Evolutionary conservation across 1,140 invertebrate species (phyloP), one percentile per base, ranked within the genome.

Genomic region (Hesperophylax magnus): DNA sequence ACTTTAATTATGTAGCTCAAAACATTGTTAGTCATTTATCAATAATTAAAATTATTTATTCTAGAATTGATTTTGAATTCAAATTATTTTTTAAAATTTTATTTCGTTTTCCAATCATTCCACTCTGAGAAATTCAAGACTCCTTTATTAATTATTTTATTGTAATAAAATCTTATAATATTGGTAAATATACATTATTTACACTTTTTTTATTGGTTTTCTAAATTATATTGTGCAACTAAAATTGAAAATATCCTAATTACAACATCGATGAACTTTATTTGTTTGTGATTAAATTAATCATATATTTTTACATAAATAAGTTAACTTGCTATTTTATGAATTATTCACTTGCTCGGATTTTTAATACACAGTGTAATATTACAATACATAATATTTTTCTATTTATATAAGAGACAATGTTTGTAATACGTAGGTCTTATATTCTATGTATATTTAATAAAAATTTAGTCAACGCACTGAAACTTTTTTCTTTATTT

Each of bases 391-490:
- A 24, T 47, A 53, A 71, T 71, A 71, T 71, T 71, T 71, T 71
- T 71, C 67, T 71, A 71, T 71, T 52, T 22, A 71, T 52, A 71
- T 71, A 3, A 65, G 63, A 65, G 63, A 52, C 39, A 53, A 71
- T 71, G n/a, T 71, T 71, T 71, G 47, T 71, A 71, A 14, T 14
- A 47, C n/a, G 39, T 71, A n/a, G 39, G 9, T 71, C 31, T 71
- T 20, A 71, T 71, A 47, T 71, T 71, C 47, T 71, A 71, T 53
- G 39, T 71, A 71, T 39, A 71, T 69, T 69, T 20, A 71, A 52
- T 47, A 71, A 67, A 52, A 65, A 34, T 34, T 20, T 71, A 53
- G 67, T 53, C 67, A 71, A 52, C 67, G 24, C 67, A 71, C 67
- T 47, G 67, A 71, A 20, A 34, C 14, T 71, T 71, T n/a, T 52